Conservation (phyloP, 2,113 vertebrate genomes). For the Regulus satrapa region DNA sequence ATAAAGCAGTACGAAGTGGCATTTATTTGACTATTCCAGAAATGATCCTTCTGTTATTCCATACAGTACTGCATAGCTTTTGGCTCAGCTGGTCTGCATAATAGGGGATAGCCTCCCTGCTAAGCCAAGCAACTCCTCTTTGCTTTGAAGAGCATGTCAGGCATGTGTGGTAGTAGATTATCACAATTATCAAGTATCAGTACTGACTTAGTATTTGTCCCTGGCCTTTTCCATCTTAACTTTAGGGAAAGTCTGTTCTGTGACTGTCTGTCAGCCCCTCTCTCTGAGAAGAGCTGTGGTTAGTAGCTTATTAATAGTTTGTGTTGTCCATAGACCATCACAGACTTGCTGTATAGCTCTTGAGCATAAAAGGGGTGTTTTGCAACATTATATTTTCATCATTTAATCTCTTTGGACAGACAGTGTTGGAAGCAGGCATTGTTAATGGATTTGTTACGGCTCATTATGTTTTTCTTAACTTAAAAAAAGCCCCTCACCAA, state of each 20-base stretch:
- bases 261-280: slow-evolving; percentile 48
- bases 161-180: slow-evolving; percentile 68
- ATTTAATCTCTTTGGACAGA: slow-evolving; percentile 13
- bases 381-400: background rate
- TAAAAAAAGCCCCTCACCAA: background rate
- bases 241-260: slow-evolving; percentile 60
- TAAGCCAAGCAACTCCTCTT: slow-evolving; percentile 63
- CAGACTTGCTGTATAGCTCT: background rate
- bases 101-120: slow-evolving; percentile 60
- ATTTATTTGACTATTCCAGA: slow-evolving; percentile 47
- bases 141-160: slow-evolving; percentile 52
- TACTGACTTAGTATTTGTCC: slow-evolving; percentile 69
- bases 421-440: background rate
- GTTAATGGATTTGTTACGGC: background rate
- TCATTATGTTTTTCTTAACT: background rate
- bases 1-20: background rate
- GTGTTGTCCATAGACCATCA: slow-evolving; percentile 27
- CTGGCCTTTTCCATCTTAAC: slow-evolving; percentile 67
- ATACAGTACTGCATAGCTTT: slow-evolving; percentile 44
- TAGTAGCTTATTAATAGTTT: slow-evolving; percentile 73
- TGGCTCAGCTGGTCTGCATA: slow-evolving; percentile 56
- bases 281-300: background rate
- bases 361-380: background rate
- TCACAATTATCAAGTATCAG: slow-evolving; percentile 73
- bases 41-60: slow-evolving; percentile 58